Conservation (phyloP, 2,888 invertebrate species). For the Meliscaeva auricollis region DNA sequence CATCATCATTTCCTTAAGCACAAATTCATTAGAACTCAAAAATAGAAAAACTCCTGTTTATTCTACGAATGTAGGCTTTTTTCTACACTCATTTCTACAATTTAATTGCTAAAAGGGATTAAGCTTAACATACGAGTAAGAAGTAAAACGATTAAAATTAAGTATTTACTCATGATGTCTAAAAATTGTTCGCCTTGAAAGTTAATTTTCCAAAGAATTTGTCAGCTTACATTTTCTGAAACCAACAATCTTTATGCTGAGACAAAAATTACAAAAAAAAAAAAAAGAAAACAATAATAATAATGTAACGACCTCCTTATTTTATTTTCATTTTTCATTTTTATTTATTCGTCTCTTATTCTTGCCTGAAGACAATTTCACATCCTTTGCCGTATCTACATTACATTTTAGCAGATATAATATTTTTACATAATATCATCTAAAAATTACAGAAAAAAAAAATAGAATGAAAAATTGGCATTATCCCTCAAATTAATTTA, state of each 20-base stretch:
- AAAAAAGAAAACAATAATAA: conserved; percentile 1
- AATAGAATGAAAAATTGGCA: neutral
- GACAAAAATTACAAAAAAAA: neutral
- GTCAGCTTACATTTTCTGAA: neutral
- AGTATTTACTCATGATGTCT: conserved; percentile 12
- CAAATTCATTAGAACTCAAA: too few relatives aligned
- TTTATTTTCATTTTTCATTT: conserved; percentile 9
- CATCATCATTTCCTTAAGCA: too few relatives aligned
- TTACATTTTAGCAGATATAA: neutral
- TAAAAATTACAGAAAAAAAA: neutral
- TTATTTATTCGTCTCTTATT: conserved; percentile 11
- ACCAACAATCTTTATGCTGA: neutral
- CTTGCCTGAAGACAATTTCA: conserved; percentile 16
- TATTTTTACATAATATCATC: conserved; percentile 26
- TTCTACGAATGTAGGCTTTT: too few relatives aligned
- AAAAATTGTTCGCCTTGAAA: conserved; percentile 10
- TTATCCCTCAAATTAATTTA: neutral
- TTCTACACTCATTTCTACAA: neutral
- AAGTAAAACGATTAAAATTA: conserved; percentile 23
- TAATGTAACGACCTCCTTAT: conserved; percentile 13
- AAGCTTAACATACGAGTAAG: neutral
- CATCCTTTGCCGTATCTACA: neutral
- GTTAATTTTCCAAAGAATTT: conserved; percentile 17
- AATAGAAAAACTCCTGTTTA: too few relatives aligned
- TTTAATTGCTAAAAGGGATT: neutral